phyloP scores from a whole-genome alignment of 2,888 invertebrate species.

The Drosophila quinaria region DNA sequence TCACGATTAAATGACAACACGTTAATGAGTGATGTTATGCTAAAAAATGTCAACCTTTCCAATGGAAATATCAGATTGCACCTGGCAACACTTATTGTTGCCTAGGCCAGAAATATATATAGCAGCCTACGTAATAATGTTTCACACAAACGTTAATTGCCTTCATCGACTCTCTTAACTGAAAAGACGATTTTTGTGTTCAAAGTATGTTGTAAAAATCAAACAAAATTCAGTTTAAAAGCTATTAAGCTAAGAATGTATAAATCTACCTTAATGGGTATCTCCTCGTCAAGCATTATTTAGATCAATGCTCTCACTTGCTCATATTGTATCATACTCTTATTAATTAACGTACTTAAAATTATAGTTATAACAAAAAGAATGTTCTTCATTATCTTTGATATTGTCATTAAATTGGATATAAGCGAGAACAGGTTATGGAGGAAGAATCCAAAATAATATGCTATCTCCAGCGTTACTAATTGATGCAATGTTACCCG shows the following conservation, averaged over 20 bases:
- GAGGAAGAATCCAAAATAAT: neutral
- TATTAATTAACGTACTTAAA: neutral
- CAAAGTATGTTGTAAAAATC: too few relatives aligned
- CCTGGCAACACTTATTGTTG: too few relatives aligned
- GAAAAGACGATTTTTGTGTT: too few relatives aligned
- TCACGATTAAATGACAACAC: too few relatives aligned
- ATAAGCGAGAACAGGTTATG: neutral
- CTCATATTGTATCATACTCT: neutral
- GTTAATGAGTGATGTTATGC: too few relatives aligned
- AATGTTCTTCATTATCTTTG: neutral
- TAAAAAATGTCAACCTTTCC: too few relatives aligned
- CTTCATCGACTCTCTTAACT: too few relatives aligned
- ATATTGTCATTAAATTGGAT: neutral
- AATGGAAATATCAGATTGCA: too few relatives aligned
- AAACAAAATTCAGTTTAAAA: too few relatives aligned
- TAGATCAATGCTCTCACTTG: neutral
- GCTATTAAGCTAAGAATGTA: neutral
- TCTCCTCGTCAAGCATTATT: neutral
- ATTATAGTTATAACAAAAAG: neutral
- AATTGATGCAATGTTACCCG: neutral
- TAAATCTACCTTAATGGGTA: neutral
- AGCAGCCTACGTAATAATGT: too few relatives aligned
- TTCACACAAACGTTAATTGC: too few relatives aligned
- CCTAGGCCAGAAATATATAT: too few relatives aligned
- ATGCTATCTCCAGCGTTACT: neutral